Evolutionary conservation across 2,888 invertebrate genomes (phyloP).

Genomic region (Phlogophora meticulosa): DNA sequence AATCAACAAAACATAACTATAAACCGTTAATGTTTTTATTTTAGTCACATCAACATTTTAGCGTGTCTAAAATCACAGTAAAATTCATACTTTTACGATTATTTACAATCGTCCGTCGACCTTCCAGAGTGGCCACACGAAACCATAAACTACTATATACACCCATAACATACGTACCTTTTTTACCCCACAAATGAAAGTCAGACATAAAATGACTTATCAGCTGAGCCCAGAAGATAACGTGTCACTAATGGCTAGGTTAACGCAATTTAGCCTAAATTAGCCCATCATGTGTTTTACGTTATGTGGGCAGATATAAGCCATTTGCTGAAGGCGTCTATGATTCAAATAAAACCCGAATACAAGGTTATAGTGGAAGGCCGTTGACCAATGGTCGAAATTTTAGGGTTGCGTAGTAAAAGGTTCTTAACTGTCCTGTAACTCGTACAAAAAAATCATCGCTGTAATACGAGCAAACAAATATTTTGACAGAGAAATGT

Average conservation of each 20-base stretch:
- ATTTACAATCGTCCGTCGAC: conserved; percentile 42
- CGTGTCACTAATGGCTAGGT: conserved; percentile 57
- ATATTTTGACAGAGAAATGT: background rate
- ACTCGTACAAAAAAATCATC: background rate
- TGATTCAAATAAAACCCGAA: conserved; percentile 58
- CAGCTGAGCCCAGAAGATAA: conserved; percentile 58
- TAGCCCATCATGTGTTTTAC: conserved; percentile 55
- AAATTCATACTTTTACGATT: conserved; percentile 49
- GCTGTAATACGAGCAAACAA: background rate
- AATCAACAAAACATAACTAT: conserved; percentile 11
- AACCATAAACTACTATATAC: conserved; percentile 35
- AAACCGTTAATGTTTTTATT: conserved; percentile 27
- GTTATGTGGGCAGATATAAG: conserved; percentile 58
- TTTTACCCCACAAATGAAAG: conserved; percentile 46
- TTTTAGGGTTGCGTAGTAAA: conserved; percentile 47
- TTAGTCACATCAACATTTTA: conserved; percentile 39
- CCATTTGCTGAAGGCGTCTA: conserved; percentile 52
- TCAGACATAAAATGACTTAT: conserved; percentile 57
- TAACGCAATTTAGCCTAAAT: conserved; percentile 60
- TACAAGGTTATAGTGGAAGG: conserved; percentile 65
- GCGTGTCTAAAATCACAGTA: conserved; percentile 56
- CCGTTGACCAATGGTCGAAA: conserved; percentile 52
- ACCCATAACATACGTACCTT: conserved; percentile 7
- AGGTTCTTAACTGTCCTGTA: background rate
- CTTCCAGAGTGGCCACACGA: conserved; percentile 41